phyloP scores from a whole-genome alignment of 23 tunicate genomes.

The Diplosoma virens region DNA sequence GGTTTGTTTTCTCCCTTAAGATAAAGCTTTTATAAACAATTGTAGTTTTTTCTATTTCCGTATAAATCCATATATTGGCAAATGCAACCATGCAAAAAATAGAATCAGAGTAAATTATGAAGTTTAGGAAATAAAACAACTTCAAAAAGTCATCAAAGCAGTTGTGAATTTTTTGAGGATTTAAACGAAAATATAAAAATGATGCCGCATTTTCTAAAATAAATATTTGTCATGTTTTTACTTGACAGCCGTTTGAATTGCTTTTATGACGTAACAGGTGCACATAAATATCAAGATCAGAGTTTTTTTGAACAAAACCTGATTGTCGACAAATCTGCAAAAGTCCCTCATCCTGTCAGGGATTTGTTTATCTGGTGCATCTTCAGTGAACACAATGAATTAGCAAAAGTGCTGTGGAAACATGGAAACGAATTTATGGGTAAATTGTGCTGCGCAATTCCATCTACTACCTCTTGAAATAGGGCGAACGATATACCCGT shows the following conservation, averaged over 20 bases:
- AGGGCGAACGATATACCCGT: too few relatives aligned
- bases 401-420: slow-evolving; percentile 36
- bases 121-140: too few relatives aligned
- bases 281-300: neutral
- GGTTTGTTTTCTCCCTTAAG: neutral
- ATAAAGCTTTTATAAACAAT: too few relatives aligned
- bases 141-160: too few relatives aligned
- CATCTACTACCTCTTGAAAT: neutral
- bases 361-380: slow-evolving; percentile 37
- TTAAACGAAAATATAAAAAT: neutral
- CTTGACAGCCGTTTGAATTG: too few relatives aligned
- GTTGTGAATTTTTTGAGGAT: too few relatives aligned
- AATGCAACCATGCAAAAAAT: too few relatives aligned
- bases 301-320: neutral
- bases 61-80: too few relatives aligned
- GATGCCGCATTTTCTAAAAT: neutral
- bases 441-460: neutral
- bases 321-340: slow-evolving; percentile 1
- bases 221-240: too few relatives aligned
- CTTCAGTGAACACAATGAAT: slow-evolving; percentile 26
- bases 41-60: too few relatives aligned
- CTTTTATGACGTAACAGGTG: too few relatives aligned
- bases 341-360: slow-evolving; percentile 33
- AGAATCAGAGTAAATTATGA: too few relatives aligned
- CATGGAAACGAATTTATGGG: slow-evolving; percentile 22